Conservation (phyloP, 2,888 invertebrate species). For the Acrobasis repandana region DNA sequence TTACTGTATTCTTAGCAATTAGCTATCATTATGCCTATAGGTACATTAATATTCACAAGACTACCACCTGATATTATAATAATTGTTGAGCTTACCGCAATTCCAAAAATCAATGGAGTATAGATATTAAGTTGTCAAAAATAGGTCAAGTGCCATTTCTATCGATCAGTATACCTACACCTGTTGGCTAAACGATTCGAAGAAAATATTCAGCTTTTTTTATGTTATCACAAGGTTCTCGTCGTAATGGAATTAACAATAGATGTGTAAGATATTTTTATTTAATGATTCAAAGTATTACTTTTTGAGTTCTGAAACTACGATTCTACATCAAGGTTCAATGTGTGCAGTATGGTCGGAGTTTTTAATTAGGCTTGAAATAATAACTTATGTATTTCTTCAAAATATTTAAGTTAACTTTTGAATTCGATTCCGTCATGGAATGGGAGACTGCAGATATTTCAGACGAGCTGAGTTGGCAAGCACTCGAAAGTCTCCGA, state of each 20-base stretch:
- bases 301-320: too few species aligned
- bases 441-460: conserved; percentile 7
- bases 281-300: too few species aligned
- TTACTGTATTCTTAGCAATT: neutral
- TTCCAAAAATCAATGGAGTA: neutral
- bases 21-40: neutral
- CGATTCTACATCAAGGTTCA: too few species aligned
- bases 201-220: conserved; percentile 11
- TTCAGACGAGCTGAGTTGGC: conserved; percentile 16
- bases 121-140: conserved; percentile 4
- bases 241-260: conserved; percentile 6
- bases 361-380: too few species aligned
- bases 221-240: neutral
- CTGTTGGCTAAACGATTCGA: conserved; percentile 14
- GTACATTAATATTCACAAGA: neutral
- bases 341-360: too few species aligned
- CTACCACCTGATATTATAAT: neutral
- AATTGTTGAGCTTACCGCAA: neutral
- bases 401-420: neutral
- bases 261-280: neutral
- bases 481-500: conserved; percentile 18
- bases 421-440: neutral
- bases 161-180: conserved; percentile 9
- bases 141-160: conserved; percentile 12
- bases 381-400: neutral